Evolutionary conservation across 2,113 vertebrate species (phyloP), one percentile per base, ranked within the genome.

Genomic region (Oceanites oceanicus): DNA sequence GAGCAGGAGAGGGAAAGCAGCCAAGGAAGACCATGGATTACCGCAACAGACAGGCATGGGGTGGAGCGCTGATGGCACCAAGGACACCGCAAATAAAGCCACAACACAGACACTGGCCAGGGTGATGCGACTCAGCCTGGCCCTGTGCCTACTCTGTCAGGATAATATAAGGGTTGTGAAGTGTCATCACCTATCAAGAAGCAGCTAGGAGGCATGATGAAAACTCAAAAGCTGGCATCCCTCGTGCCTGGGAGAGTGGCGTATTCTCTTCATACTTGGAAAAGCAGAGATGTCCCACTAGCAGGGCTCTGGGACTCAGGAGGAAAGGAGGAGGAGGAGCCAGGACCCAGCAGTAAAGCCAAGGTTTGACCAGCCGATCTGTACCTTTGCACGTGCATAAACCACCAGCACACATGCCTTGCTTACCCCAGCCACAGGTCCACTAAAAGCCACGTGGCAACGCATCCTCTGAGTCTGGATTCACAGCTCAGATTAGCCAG

Each of bases 381-480:
- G 29, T 13, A 15, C 1, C 20, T 63, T 62, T 13, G 23, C 44
- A 36, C 3, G n/a, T 25, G 45, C 10, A 18, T 21, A 42, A 86
- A 23, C 14, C 62, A 58, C 58, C 58, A 50, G 58, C 72, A 38
- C 22, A 3, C 6, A 34, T 0, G 9, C 68, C 92, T 58, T 10
- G 2, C 49, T 83, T 29, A 27, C 4, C 15, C 40, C 7, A 27
- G 76, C 68, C 52, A 30, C 0, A 0, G 52, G 44, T 23, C 32
- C 36, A 12, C 85, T 15, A 36, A 38, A 59, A 62, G 85, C 56
- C 74, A 82, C 14, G 8, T 63, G 61, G 55, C 2, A 6, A 81
- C 0, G 0, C 19, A 32, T 7, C 44, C 25, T 55, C 83, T 1
- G 50, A 94, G 58, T 40, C 45, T 0, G 1, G 58, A 86, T 34